phyloP scores from a whole-genome alignment of 2,888 invertebrate genomes.

The Mylabris sibirica region DNA sequence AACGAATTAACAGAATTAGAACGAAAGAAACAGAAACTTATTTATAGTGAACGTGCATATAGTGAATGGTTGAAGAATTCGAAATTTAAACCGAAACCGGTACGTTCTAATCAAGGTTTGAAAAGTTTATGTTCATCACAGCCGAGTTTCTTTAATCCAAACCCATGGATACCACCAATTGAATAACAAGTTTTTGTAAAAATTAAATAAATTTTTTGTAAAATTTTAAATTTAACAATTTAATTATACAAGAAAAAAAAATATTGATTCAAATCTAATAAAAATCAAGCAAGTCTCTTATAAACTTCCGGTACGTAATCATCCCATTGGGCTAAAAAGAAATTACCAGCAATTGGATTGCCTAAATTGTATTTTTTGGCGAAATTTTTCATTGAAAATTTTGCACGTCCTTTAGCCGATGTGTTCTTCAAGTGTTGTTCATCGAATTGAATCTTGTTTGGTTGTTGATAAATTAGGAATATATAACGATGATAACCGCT shows the following conservation, averaged over 20 bases:
- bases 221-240: too few relatives aligned
- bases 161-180: background rate
- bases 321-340: constrained; percentile 87
- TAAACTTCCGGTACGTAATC: constrained; percentile 76
- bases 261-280: too few relatives aligned
- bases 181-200: too few relatives aligned
- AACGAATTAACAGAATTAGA: background rate
- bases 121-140: background rate
- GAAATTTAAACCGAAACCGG: background rate
- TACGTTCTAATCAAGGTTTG: background rate
- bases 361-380: constrained; percentile 85
- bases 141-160: background rate
- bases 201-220: too few relatives aligned
- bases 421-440: constrained; percentile 40
- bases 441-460: constrained; percentile 46
- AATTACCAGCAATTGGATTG: constrained; percentile 85
- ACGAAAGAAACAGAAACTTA: background rate
- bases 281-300: constrained; percentile 25
- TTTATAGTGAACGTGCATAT: background rate
- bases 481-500: constrained; percentile 79
- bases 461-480: constrained; percentile 64
- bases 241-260: too few relatives aligned
- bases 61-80: background rate
- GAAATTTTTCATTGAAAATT: constrained; percentile 75
- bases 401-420: constrained; percentile 65